These are phyloP conservation scores for Exocentrus adspersus DNA, from an alignment of 2,888 invertebrate species.

Conservation along the genomic window DNA sequence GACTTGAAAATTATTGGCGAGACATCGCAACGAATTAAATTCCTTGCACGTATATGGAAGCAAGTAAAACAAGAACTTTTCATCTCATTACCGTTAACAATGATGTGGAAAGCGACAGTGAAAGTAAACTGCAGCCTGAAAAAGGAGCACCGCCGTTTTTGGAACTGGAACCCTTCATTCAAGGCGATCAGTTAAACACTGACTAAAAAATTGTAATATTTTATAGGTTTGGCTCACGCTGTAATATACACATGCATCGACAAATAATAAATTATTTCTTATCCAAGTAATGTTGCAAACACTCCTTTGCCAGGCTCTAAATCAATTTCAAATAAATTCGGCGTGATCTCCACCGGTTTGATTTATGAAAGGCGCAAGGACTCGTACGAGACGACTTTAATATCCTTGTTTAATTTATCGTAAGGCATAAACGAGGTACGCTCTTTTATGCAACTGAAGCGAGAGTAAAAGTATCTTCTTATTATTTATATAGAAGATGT, in stretches of 20 bases:
- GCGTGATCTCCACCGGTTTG: neutral
- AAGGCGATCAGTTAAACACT: constrained; percentile 6
- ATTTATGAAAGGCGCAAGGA: neutral
- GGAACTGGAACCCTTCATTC: neutral
- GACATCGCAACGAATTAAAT: too few relatives aligned
- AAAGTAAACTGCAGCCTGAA: constrained; percentile 13
- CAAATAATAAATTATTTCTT: neutral
- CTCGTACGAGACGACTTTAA: neutral
- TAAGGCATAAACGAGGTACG: too few relatives aligned
- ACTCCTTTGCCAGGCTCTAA: neutral
- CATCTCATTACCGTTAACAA: neutral
- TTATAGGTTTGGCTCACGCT: too few relatives aligned
- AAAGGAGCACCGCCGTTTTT: constrained; percentile 11
- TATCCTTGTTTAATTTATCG: neutral
- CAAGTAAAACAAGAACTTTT: neutral
- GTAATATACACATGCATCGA: too few relatives aligned
- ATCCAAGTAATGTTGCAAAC: neutral
- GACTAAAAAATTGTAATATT: too few relatives aligned
- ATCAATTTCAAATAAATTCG: neutral
- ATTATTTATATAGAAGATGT: neutral
- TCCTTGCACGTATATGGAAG: neutral
- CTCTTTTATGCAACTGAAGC: neutral
- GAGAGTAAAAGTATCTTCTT: neutral
- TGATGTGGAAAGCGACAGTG: constrained; percentile 9
- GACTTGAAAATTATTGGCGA: too few relatives aligned